These are phyloP conservation scores for Erythrocebus patas DNA, from an alignment of 2,113 vertebrate species.

Conservation along the genomic window DNA sequence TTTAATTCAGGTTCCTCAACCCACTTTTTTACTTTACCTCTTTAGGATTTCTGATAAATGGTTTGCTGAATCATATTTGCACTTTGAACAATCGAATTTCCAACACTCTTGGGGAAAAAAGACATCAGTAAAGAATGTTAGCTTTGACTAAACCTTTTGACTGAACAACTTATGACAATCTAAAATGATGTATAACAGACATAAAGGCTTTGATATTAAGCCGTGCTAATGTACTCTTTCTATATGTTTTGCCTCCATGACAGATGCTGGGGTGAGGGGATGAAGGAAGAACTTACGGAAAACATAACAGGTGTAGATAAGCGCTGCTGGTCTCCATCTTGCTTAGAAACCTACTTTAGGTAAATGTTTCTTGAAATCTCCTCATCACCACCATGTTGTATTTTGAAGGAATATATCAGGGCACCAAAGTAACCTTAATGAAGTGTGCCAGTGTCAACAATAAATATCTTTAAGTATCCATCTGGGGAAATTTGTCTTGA, in stretches of 20 bases:
- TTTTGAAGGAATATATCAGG: slow-evolving; percentile 53
- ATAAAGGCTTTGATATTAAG: slow-evolving; percentile 70
- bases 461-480: background rate
- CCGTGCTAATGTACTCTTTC: background rate
- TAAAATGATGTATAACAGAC: slow-evolving; percentile 80
- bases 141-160: slow-evolving; percentile 80
- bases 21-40: slow-evolving; percentile 82
- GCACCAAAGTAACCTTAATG: slow-evolving; percentile 29
- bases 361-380: slow-evolving; percentile 58
- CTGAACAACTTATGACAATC: slow-evolving; percentile 81
- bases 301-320: slow-evolving; percentile 25
- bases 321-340: slow-evolving; percentile 67
- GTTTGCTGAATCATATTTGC: slow-evolving; percentile 86
- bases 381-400: slow-evolving; percentile 19
- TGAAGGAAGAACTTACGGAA: slow-evolving; percentile 51
- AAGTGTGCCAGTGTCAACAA: slow-evolving; percentile 33
- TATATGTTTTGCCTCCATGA: slow-evolving; percentile 42
- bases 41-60: slow-evolving; percentile 84
- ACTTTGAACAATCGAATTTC: slow-evolving; percentile 84
- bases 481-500: background rate
- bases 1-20: slow-evolving; percentile 82
- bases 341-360: slow-evolving; percentile 59
- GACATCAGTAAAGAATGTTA: slow-evolving; percentile 80
- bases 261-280: background rate
- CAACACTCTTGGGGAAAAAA: slow-evolving; percentile 80